These are phyloP conservation scores for Temnothorax longispinosus DNA, from an alignment of 1,140 invertebrate genomes.

Conservation along the genomic window DNA sequence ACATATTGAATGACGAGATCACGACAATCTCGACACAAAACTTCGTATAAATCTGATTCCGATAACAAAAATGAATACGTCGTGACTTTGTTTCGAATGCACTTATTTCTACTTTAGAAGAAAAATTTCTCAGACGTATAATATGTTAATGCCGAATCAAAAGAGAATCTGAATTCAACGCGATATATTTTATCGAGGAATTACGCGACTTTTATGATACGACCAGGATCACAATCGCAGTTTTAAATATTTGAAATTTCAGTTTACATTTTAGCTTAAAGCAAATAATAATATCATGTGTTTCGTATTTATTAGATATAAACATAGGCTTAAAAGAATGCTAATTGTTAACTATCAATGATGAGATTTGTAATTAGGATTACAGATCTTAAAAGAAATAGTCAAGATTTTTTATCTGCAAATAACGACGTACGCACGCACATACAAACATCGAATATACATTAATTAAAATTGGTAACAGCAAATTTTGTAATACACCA, in stretches of 20 bases:
- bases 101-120: neutral
- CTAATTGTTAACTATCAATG: neutral
- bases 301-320: neutral
- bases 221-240: neutral
- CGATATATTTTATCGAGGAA: neutral
- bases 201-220: neutral
- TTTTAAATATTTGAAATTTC: neutral
- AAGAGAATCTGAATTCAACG: neutral
- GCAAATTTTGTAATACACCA: neutral
- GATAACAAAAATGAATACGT: slow-evolving; percentile 2
- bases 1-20: slow-evolving; percentile 17
- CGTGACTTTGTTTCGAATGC: neutral
- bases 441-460: neutral
- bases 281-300: neutral
- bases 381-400: neutral
- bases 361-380: neutral
- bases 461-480: neutral
- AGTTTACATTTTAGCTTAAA: neutral
- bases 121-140: neutral
- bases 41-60: neutral
- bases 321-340: neutral
- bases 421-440: neutral
- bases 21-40: neutral
- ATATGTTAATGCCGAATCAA: neutral
- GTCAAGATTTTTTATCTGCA: neutral